Evolutionary conservation across 2,888 invertebrate species (phyloP), one percentile per base, ranked within the genome.

Genomic region (Drosophila neutralis): DNA sequence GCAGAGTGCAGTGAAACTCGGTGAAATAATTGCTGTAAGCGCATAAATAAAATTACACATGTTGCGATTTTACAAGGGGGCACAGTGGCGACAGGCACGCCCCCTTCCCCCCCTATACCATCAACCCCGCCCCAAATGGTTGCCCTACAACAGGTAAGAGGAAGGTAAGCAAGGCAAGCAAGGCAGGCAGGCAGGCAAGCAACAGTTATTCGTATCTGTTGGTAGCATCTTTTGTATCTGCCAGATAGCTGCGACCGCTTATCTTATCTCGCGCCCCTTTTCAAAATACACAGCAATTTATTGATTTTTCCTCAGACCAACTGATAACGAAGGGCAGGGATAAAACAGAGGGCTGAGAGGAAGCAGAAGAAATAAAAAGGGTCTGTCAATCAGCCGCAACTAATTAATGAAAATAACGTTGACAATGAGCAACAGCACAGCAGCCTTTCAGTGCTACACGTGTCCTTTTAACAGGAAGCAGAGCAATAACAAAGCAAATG

Each of bases 1-100:
- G 75, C 71, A 76, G 76, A 86, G 80, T 82, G 65, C 86, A 90
- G 90, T 87, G 89, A 87, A 90, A 87, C 89, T 88, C 83, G 82
- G 76, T 74, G 87, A 88, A 90, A 86, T 84, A 89, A 82, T 87
- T 85, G 85, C 79, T 76, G 84, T 78, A 83, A 80, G 89, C 76
- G 78, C 87, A 75, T 73, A 76, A 70, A 83, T 76, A 69, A 80
- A 75, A 78, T 74, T 77, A 73, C 73, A 73, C 76, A 80, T 74
- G 78, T 81, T 82, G 81, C 72, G 83, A 80, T 74, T 82, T 80
- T 62, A 69, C 73, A 66, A 76, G 72, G 56, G 69, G 59, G 18
- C 60, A 49, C 73, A 65, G 68, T 74, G 74, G 75, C 63, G 66
- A 60, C 56, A 53, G 63, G 40, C 80, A 66, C 62, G 58, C 75